phyloP scores from a whole-genome alignment of 2,888 invertebrate genomes.

The Chirona hameri region DNA sequence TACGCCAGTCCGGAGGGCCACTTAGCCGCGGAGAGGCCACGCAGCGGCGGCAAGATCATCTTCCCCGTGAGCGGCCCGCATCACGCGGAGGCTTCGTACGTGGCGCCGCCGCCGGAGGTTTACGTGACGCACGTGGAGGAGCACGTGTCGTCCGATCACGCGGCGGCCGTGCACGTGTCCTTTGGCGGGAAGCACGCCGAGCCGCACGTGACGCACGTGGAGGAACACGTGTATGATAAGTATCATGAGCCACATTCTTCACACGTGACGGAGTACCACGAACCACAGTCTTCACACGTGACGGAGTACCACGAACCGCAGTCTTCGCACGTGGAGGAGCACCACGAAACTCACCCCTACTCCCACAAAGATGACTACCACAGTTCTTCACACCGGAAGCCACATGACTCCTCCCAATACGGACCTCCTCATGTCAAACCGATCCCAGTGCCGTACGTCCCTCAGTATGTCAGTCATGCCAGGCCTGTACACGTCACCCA shows the following conservation, averaged over 20 bases:
- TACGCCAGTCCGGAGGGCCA: neutral
- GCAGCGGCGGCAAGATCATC: neutral
- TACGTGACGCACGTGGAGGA: neutral
- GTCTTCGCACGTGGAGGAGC: neutral
- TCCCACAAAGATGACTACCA: too few species aligned
- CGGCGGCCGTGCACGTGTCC: neutral
- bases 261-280: neutral
- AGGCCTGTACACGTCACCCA: neutral
- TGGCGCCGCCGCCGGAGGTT: neutral
- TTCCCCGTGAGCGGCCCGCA: neutral
- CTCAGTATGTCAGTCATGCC: neutral
- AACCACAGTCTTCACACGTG: neutral
- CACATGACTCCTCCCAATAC: neutral
- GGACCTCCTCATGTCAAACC: neutral
- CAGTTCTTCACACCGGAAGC: neutral
- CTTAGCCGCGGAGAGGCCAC: neutral
- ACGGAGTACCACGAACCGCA: neutral
- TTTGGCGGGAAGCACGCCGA: neutral
- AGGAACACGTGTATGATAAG: neutral
- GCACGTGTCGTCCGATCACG: neutral
- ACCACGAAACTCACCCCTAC: neutral
- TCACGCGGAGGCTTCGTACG: neutral
- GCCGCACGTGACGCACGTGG: neutral
- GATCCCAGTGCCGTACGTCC: neutral
- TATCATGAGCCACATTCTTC: neutral